phyloP scores from a whole-genome alignment of 2,113 vertebrate genomes.

The Peromyscus maniculatus region DNA sequence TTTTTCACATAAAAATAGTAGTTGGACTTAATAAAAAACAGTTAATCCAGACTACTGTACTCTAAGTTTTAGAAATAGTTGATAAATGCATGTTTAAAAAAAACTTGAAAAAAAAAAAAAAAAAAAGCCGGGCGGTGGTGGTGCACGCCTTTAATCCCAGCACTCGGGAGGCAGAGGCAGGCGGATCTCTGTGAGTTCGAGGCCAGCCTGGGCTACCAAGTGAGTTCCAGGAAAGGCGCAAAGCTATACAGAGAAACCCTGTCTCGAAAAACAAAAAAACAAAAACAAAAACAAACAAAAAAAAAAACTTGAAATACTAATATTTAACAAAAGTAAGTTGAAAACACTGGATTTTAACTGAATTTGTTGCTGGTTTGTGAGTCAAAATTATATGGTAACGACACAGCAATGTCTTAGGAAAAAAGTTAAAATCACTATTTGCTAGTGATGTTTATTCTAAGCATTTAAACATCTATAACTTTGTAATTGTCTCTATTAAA shows the following conservation, averaged over 20 bases:
- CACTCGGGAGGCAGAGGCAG: too few relatives aligned
- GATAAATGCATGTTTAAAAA: neutral
- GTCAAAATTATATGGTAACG: neutral
- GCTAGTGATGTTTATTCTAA: neutral
- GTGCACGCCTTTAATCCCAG: too few relatives aligned
- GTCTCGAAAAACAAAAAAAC: too few relatives aligned
- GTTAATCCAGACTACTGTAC: neutral
- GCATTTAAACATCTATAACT: neutral
- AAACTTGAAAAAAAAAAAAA: neutral
- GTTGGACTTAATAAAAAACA: neutral
- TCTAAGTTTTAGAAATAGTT: neutral
- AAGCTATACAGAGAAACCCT: too few relatives aligned
- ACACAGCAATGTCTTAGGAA: neutral
- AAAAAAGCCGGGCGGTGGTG: too few relatives aligned
- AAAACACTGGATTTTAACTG: neutral
- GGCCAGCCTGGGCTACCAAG: too few relatives aligned
- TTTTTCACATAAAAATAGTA: neutral
- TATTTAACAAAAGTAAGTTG: slow-evolving; percentile 9
- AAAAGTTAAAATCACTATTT: neutral
- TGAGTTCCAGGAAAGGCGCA: too few relatives aligned
- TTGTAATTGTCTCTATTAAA: neutral
- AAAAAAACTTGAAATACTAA: neutral
- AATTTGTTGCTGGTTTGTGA: neutral
- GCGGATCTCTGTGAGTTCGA: too few relatives aligned
- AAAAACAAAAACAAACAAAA: too few relatives aligned